A percentile compares a stretch with the other conserved stretches of the same genome.
phyloP scores from a whole-genome alignment of 1,140 invertebrate genomes.

The Triops longicaudatus region DNA sequence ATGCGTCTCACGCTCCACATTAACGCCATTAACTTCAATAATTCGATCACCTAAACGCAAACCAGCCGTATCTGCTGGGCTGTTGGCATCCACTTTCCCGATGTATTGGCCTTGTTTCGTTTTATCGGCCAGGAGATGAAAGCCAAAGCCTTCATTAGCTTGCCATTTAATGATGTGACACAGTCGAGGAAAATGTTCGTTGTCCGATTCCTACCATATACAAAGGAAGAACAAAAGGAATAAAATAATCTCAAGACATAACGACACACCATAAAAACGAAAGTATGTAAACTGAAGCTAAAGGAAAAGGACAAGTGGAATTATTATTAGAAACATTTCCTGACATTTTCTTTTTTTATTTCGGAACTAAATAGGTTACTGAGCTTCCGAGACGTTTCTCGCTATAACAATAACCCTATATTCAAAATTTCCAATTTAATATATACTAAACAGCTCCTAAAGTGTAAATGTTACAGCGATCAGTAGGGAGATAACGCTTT shows the following conservation, averaged over 20 bases:
- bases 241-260: background rate
- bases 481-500: too few relatives aligned
- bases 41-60: conserved; percentile 46
- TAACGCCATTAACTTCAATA: conserved; percentile 45
- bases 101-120: conserved; percentile 29
- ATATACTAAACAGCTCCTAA: too few relatives aligned
- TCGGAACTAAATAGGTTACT: too few relatives aligned
- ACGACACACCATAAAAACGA: too few relatives aligned
- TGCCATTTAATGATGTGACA: conserved; percentile 38
- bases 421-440: too few relatives aligned
- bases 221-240: background rate
- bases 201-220: background rate
- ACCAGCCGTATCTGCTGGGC: conserved; percentile 42
- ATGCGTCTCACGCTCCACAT: conserved; percentile 29
- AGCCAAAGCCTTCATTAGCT: conserved; percentile 46
- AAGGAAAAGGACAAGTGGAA: too few relatives aligned
- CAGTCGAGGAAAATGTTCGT: conserved; percentile 27
- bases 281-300: too few relatives aligned
- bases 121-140: conserved; percentile 49
- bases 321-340: too few relatives aligned
- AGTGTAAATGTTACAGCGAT: too few relatives aligned
- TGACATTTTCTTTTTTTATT: too few relatives aligned
- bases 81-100: conserved; percentile 36
- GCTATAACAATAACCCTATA: too few relatives aligned
- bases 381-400: too few relatives aligned